Evolutionary conservation across 2,797 vertebrate species (phyloP), one percentile per base, ranked within the genome.

Genomic region (Merluccius polli): DNA sequence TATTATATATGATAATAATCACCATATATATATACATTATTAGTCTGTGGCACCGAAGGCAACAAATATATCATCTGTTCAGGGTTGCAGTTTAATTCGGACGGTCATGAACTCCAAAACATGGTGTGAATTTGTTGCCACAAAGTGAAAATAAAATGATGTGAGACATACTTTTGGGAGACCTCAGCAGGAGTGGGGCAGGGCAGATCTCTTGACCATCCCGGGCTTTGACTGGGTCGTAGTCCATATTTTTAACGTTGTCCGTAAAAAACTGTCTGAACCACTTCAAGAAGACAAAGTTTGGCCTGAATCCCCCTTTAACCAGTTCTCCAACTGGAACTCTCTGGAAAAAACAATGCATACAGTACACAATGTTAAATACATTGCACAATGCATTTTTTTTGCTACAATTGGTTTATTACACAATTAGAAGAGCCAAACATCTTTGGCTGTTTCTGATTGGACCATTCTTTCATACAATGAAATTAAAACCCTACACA

Each of bases 231-330:
- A 89, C 71, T 2, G 92, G 84, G 52, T 90, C 81, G 27, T 92
- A 93, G 1, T 67, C 79, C 31, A 85, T 30, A 5, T 6, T 77
- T 73, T 71, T 83, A 38, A 63, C 13, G 70, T 94, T 93, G 41
- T 73, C 81, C 0, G 16, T 0, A 73, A 91, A 90, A 79, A 94
- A 91, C 36, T 27, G 74, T 84, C 86, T 93, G 80, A 94, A 93
- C 94, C 93, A 95, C 79, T 91, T 93, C 31, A 94, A 70, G 75
- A 89, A 78, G 18, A 83, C 75, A 73, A 92, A 89, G 86, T 80
- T 92, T 67, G 79, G 70, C 78, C 82, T 85, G 75, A 89, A 89
- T 72, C 91, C 84, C 24, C 92, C 90, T 24, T 79, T 84, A 32
- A 93, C 80, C 16, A 95, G 84, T 1, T 91, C 81, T 2, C 89